Evolutionary conservation across 2,797 vertebrate genomes (phyloP).

Genomic region (Muscicapa comitata): DNA sequence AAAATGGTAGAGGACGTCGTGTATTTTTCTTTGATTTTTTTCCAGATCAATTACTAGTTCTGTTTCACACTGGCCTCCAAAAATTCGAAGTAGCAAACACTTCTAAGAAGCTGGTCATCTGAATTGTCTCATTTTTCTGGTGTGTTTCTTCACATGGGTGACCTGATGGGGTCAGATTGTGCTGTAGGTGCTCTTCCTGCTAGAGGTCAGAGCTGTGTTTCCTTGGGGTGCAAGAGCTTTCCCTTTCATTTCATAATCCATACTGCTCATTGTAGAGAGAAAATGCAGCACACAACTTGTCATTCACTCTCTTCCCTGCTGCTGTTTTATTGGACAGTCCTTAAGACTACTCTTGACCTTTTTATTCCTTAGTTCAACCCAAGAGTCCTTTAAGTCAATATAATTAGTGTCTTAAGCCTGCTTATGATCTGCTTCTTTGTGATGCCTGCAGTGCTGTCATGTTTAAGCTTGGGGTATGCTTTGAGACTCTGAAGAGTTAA

Average conservation of each 20-base stretch:
- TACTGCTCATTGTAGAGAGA: background rate
- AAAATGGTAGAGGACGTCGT: accelerated
- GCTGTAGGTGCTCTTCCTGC: background rate
- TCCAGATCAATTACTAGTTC: background rate
- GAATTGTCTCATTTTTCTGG: background rate
- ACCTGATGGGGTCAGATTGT: background rate
- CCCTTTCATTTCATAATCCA: background rate
- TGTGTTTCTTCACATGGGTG: background rate
- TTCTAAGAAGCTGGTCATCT: background rate
- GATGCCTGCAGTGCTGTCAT: background rate
- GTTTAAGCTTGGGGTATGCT: background rate
- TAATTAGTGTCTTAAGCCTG: background rate
- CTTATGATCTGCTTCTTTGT: background rate
- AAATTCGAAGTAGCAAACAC: background rate
- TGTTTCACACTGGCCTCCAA: background rate
- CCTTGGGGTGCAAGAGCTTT: background rate
- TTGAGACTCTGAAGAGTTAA: background rate
- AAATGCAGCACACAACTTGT: background rate
- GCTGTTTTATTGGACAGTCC: background rate
- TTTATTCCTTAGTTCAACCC: background rate
- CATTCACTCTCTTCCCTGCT: background rate
- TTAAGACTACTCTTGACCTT: background rate
- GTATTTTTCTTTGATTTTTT: background rate
- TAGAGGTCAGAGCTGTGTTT: background rate
- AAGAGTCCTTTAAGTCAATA: background rate